phyloP scores from a whole-genome alignment of 2,797 vertebrate genomes.

The Odontamblyopus lacepedii region DNA sequence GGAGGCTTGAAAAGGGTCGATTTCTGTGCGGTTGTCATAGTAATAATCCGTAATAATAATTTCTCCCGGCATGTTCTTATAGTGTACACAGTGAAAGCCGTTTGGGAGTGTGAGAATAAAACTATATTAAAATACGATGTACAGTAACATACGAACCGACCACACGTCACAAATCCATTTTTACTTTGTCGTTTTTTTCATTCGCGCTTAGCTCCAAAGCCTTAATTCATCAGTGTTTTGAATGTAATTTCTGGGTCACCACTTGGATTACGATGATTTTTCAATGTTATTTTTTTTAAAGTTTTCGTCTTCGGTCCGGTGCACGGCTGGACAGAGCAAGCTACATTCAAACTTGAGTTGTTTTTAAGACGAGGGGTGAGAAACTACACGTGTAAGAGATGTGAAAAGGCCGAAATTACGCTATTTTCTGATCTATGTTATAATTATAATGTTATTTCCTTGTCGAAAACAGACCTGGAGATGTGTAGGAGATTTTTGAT shows the following conservation, averaged over 20 bases:
- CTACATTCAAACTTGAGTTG: constrained; percentile 6
- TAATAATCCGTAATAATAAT: neutral
- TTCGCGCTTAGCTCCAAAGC: constrained; percentile 22
- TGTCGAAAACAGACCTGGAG: too few relatives aligned
- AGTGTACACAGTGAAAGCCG: constrained; percentile 19
- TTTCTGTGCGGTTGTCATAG: neutral
- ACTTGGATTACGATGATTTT: neutral
- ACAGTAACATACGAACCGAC: neutral
- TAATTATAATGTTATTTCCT: too few relatives aligned
- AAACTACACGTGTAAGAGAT: neutral
- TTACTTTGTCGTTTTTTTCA: neutral
- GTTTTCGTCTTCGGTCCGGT: neutral
- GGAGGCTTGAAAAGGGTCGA: neutral
- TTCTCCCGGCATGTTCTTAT: constrained; percentile 2
- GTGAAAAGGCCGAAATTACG: neutral
- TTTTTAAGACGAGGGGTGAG: neutral
- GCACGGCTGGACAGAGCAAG: constrained; percentile 9
- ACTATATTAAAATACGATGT: constrained; percentile 1
- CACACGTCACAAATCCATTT: neutral
- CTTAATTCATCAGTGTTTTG: constrained; percentile 33
- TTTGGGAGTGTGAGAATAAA: neutral
- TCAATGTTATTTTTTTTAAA: neutral
- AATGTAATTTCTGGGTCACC: constrained; percentile 14
- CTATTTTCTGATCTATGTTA: too few relatives aligned
- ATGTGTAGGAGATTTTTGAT: too few relatives aligned